Conservation (phyloP, 2,888 invertebrate species). For the Theretra japonica region DNA sequence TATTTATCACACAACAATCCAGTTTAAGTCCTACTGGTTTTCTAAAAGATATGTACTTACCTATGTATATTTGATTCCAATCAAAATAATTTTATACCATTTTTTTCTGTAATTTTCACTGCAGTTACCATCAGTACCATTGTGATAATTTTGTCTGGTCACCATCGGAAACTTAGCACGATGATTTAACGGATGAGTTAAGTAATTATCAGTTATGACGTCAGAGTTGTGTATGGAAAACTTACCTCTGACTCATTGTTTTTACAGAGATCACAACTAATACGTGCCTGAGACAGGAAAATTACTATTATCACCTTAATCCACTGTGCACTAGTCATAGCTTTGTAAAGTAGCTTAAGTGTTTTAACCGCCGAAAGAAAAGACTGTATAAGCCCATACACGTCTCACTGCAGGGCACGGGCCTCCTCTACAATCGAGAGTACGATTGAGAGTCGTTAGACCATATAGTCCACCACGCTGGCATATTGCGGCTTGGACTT, state of each 20-base stretch:
- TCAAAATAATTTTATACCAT: too few species aligned
- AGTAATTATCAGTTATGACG: not conserved
- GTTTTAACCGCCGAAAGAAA: too few species aligned
- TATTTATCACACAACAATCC: not conserved
- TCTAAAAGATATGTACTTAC: too few species aligned
- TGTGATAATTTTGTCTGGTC: too few species aligned
- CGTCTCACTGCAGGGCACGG: too few species aligned
- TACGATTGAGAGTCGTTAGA: too few species aligned
- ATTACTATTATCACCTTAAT: not conserved
- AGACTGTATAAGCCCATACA: too few species aligned
- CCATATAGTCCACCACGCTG: too few species aligned
- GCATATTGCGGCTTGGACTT: too few species aligned
- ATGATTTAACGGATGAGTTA: not conserved
- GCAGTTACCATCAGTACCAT: too few species aligned
- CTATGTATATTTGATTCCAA: not conserved
- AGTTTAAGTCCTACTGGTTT: not conserved
- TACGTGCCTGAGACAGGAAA: conserved; percentile 10
- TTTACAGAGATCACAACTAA: not conserved
- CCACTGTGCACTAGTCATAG: not conserved
- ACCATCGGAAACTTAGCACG: not conserved
- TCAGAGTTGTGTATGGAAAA: conserved; percentile 3
- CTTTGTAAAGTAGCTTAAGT: not conserved
- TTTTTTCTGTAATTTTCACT: too few species aligned
- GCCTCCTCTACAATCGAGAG: too few species aligned
- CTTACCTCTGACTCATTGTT: conserved; percentile 8